phyloP scores from a whole-genome alignment of 2,888 invertebrate species.

The Athalia circularis region DNA sequence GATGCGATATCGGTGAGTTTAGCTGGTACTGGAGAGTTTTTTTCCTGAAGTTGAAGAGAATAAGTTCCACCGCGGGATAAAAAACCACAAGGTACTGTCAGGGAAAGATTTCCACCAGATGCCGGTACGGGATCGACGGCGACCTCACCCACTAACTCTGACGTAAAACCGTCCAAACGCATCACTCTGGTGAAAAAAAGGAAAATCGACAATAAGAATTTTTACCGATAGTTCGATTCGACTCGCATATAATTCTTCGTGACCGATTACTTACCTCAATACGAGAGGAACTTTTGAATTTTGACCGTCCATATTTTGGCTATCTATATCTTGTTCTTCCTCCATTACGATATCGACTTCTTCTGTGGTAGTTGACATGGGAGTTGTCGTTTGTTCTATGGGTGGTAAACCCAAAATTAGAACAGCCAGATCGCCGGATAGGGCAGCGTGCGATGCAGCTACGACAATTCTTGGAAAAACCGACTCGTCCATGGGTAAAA shows the following conservation, averaged over 20 bases:
- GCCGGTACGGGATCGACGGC: conserved; percentile 59
- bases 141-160: conserved; percentile 70
- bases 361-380: conserved; percentile 52
- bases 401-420: conserved; percentile 77
- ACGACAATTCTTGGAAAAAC: conserved; percentile 77
- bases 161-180: conserved; percentile 74
- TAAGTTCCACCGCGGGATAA: conserved; percentile 84
- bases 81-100: conserved; percentile 82
- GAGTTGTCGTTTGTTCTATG: conserved; percentile 66
- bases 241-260: neutral
- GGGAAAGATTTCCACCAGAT: conserved; percentile 64
- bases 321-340: conserved; percentile 51
- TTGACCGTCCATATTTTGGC: conserved; percentile 47
- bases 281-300: conserved; percentile 57
- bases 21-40: conserved; percentile 61
- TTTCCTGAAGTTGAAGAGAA: conserved; percentile 75
- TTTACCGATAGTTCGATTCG: neutral
- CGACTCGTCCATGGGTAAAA: conserved; percentile 59
- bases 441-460: conserved; percentile 85
- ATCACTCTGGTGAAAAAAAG: conserved; percentile 69
- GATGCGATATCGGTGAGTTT: conserved; percentile 60
- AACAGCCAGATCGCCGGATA: conserved; percentile 87
- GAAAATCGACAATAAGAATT: too few species aligned
- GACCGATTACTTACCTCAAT: conserved; percentile 56
- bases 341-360: conserved; percentile 55